These are phyloP conservation scores for Archips crataeganus DNA, from an alignment of 2,888 invertebrate genomes.

Conservation along the genomic window DNA sequence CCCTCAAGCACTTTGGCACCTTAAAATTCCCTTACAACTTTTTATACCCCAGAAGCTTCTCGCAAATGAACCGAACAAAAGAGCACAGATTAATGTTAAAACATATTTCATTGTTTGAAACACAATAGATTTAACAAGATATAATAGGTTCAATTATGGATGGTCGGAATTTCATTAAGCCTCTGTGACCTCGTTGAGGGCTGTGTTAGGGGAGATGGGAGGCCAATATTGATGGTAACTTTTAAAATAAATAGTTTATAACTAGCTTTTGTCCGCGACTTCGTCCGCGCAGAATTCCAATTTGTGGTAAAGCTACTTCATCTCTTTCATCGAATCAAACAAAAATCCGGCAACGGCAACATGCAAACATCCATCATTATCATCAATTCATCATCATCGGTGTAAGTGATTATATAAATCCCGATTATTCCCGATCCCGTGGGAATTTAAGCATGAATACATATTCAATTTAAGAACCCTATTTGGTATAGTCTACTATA, in stretches of 20 bases:
- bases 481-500: too few relatives aligned
- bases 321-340: too few relatives aligned
- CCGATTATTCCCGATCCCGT: too few relatives aligned
- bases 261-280: too few relatives aligned
- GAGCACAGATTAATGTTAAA: slow-evolving; percentile 62
- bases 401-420: too few relatives aligned
- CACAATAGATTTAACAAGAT: slow-evolving; percentile 78
- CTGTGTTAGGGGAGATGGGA: slow-evolving; percentile 19
- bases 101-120: slow-evolving; percentile 66
- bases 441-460: too few relatives aligned
- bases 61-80: slow-evolving; percentile 30
- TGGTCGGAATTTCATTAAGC: slow-evolving; percentile 75
- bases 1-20: not conserved
- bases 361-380: too few relatives aligned
- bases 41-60: slow-evolving; percentile 32
- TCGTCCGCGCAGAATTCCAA: too few relatives aligned
- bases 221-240: not conserved
- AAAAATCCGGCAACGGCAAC: too few relatives aligned
- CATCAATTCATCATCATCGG: too few relatives aligned
- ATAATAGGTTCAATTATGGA: slow-evolving; percentile 71
- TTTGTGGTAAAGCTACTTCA: too few relatives aligned
- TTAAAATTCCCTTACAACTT: slow-evolving; percentile 18
- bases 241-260: not conserved
- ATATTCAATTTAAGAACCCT: too few relatives aligned
- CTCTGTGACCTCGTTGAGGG: slow-evolving; percentile 51